These are phyloP conservation scores for Parasteatoda lunata DNA, from an alignment of 2,888 invertebrate genomes.

Conservation along the genomic window DNA sequence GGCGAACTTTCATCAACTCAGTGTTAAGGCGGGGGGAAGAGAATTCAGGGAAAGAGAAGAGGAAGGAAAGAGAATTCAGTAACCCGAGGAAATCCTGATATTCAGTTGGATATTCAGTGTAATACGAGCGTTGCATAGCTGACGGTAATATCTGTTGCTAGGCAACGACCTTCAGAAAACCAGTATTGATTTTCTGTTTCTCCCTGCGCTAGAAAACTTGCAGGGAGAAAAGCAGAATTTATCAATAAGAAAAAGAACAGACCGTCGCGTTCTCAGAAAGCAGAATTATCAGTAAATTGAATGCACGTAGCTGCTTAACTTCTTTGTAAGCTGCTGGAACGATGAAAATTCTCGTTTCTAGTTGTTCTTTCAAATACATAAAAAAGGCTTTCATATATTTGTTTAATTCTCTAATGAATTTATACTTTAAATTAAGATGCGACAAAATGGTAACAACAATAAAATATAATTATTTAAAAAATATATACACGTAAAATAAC, in stretches of 20 bases:
- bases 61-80: background rate
- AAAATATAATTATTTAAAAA: too few relatives aligned
- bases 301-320: background rate
- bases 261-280: background rate
- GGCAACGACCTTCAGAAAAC: slow-evolving; percentile 21
- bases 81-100: background rate
- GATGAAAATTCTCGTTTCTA: too few relatives aligned
- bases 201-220: background rate
- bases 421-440: too few relatives aligned
- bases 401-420: too few relatives aligned
- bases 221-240: background rate
- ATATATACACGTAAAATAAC: too few relatives aligned
- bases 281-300: background rate
- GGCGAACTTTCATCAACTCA: background rate
- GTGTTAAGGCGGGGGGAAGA: background rate
- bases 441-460: too few relatives aligned
- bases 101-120: background rate
- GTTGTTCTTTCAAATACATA: too few relatives aligned
- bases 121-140: background rate
- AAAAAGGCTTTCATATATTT: too few relatives aligned
- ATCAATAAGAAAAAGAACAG: background rate
- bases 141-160: slow-evolving; percentile 17
- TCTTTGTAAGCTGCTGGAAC: too few relatives aligned
- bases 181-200: slow-evolving; percentile 17
- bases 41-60: background rate